Evolutionary conservation across 2,888 invertebrate genomes (phyloP).

Genomic region (Bedellia somnulentella): DNA sequence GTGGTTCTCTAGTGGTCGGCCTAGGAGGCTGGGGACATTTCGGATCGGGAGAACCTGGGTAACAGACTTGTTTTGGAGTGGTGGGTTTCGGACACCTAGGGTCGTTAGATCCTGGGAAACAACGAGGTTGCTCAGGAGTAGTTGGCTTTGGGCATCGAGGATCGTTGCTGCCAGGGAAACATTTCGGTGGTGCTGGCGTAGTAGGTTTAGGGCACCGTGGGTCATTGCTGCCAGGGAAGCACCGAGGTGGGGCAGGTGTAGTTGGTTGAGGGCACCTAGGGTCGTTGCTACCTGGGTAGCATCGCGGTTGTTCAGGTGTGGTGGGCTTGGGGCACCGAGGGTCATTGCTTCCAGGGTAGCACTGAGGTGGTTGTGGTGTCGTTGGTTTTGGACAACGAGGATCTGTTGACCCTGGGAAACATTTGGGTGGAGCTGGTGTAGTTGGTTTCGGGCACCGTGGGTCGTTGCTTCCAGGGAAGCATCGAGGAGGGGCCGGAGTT

Average conservation of each 20-base stretch:
- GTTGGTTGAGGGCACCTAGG: slow-evolving; percentile 18
- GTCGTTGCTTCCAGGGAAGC: slow-evolving; percentile 11
- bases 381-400: slow-evolving; percentile 16
- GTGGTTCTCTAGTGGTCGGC: slow-evolving; percentile 10
- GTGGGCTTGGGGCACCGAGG: slow-evolving; percentile 19
- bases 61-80: slow-evolving; percentile 13
- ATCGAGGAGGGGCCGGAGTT: slow-evolving; percentile 11
- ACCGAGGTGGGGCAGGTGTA: slow-evolving; percentile 12
- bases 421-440: slow-evolving; percentile 15
- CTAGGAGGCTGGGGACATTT: slow-evolving; percentile 21
- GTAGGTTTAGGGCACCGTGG: slow-evolving; percentile 11
- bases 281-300: slow-evolving; percentile 21
- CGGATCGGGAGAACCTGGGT: slow-evolving; percentile 28
- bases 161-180: slow-evolving; percentile 11
- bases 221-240: slow-evolving; percentile 15
- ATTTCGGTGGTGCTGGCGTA: slow-evolving; percentile 3
- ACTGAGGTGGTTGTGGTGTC: slow-evolving; percentile 13
- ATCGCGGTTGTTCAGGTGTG: slow-evolving; percentile 11
- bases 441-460: slow-evolving; percentile 18
- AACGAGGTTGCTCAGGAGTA: slow-evolving; percentile 11
- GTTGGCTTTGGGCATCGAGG: slow-evolving; percentile 15
- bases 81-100: slow-evolving; percentile 18
- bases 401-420: slow-evolving; percentile 14
- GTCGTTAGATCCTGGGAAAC: slow-evolving; percentile 18
- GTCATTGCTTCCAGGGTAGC: slow-evolving; percentile 25